Base-by-base conservation (phyloP, 2,113 vertebrate genomes). In the Antechinus flavipes region DNA sequence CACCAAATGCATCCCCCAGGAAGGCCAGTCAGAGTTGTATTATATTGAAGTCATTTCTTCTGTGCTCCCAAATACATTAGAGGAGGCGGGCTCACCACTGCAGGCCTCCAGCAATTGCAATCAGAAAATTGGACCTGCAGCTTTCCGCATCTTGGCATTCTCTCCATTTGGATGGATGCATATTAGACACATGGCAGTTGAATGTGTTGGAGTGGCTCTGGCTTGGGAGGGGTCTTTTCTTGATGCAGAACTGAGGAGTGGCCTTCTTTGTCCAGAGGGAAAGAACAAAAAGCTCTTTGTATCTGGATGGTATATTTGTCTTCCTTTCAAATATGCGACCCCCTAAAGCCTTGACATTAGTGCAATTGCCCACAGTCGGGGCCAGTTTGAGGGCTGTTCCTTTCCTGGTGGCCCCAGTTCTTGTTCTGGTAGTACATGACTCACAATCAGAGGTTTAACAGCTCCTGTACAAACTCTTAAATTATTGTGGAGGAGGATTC, bases 51-150 rank as follows among this genome's bases (percentile, higher is more conserved):
- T 68, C 9, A 6, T 91, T 93, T 54, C 47, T 95, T 95, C 58
- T 94, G 42, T 25, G 92, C 95, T 94, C 26, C 23, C 93, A n/a
- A 92, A 90, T 90, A 94, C 96, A 93, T 93, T 97, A 24, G 54
- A 25, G 52, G 90, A 94, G 46, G 90, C 90, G 94, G 92, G 94
- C 91, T 96, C 94, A 92, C 42, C 91, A 94, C 76, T 91, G 61
- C 0, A 4, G 68, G n/a, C 90, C 68, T 94, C 24, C 0, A 91
- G 91, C 95, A 96, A 93, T 58, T 89, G 90, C 58, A 92, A 49
- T 95, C 84, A 94, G 95, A 90, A 96, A 95, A 95, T 90, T 91
- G 52, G 54, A 90, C n/a, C 42, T 91, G 58, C 27, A 89, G 46
- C 5, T 90, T 96, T 92, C 94, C 91, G 23, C 89, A 84, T 84